Conservation (phyloP, 2,797 vertebrate genomes). For the Anolis apletophallus region DNA sequence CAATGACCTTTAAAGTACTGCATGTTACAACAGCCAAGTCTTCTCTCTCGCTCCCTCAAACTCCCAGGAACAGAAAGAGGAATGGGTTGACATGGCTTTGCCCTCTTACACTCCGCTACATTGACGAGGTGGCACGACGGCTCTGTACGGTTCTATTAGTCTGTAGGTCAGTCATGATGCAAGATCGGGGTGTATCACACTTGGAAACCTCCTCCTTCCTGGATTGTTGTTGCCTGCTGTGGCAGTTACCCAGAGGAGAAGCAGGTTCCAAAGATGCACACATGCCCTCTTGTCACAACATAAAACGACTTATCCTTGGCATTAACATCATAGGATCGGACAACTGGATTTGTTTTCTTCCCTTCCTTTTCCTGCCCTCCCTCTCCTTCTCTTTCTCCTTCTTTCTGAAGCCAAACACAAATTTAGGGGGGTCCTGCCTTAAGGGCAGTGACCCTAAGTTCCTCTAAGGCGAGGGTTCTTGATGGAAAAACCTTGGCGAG, state of each 20-base stretch:
- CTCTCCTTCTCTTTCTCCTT: no score
- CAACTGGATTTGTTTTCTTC: no score
- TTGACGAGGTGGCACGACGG: constrained; percentile 48
- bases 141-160: constrained; percentile 52
- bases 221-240: neutral
- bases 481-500: no score
- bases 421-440: no score
- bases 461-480: no score
- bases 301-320: neutral
- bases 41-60: constrained; percentile 13
- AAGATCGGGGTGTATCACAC: constrained; percentile 44
- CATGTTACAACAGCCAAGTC: constrained; percentile 60
- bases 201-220: constrained; percentile 24
- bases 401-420: no score
- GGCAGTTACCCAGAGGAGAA: neutral
- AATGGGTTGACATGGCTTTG: constrained; percentile 63
- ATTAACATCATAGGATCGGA: no score
- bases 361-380: no score
- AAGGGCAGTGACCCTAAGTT: no score
- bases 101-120: constrained; percentile 65
- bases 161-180: constrained; percentile 47
- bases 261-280: constrained; percentile 8
- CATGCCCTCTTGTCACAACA: no score
- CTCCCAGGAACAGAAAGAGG: constrained; percentile 64
- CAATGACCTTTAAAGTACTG: constrained; percentile 73